phyloP scores from a whole-genome alignment of 2,888 invertebrate genomes.

The Camptogramma bilineatum region DNA sequence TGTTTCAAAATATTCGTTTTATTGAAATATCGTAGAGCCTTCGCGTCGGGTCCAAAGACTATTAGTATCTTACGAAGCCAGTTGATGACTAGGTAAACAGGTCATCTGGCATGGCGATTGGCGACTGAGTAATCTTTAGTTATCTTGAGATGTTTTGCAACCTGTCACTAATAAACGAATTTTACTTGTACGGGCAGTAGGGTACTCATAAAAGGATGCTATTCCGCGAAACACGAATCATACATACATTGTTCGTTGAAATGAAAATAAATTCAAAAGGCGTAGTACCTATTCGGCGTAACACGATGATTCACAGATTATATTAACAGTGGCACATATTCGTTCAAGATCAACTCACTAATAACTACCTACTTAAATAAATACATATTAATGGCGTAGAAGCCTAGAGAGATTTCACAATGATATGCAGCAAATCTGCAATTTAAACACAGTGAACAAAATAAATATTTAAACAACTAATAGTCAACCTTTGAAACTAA shows the following conservation, averaged over 20 bases:
- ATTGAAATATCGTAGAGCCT: background rate
- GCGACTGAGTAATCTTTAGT: background rate
- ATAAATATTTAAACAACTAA: conserved; percentile 5
- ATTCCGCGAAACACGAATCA: conserved; percentile 5
- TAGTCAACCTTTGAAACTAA: background rate
- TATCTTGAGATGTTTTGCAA: conserved; percentile 1
- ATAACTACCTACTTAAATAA: too few relatives aligned
- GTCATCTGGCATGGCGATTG: background rate
- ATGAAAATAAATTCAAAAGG: conserved; percentile 16
- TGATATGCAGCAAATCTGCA: conserved; percentile 1
- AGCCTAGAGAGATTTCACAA: conserved; percentile 3
- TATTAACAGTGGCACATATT: conserved; percentile 34
- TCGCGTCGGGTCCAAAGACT: background rate
- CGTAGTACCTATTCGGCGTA: conserved; percentile 29
- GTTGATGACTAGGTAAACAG: background rate
- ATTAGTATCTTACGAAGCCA: background rate
- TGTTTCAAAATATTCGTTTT: background rate
- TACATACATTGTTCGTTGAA: conserved; percentile 12
- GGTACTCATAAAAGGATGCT: conserved; percentile 15
- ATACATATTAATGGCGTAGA: too few relatives aligned
- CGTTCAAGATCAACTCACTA: conserved; percentile 29
- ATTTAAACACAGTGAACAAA: conserved; percentile 1
- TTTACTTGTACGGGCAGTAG: conserved; percentile 3
- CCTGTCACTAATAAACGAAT: background rate
- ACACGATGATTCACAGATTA: conserved; percentile 40